A percentile compares a stretch with the other conserved stretches of the same genome.
Evolutionary conservation across 2,888 invertebrate species (phyloP).

Genomic region (Peribatodes rhomboidaria): DNA sequence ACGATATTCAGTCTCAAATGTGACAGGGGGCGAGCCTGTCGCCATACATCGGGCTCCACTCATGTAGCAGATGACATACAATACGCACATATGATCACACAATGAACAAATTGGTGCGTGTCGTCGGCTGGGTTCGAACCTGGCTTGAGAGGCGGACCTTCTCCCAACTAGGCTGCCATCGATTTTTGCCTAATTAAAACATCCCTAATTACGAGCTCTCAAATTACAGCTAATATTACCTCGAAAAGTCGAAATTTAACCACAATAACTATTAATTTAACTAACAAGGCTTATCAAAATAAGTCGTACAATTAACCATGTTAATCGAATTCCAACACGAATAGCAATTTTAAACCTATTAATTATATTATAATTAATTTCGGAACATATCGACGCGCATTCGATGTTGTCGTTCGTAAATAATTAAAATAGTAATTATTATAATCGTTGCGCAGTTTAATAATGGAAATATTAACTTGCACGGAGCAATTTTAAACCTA

Average conservation of each 20-base stretch:
- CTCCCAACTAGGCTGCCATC: no score
- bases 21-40: no score
- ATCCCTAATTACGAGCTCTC: no score
- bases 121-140: no score
- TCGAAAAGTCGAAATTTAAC: slow-evolving; percentile 5
- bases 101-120: no score
- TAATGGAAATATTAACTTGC: not conserved
- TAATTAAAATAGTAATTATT: slow-evolving; percentile 1
- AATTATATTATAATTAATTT: slow-evolving; percentile 5
- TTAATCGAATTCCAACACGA: slow-evolving; percentile 3
- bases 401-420: slow-evolving; percentile 7
- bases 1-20: no score
- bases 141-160: no score
- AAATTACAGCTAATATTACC: no score
- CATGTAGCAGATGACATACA: no score
- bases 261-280: not conserved
- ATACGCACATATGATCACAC: no score
- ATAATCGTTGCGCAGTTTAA: not conserved
- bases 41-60: no score
- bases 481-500: slow-evolving; percentile 15
- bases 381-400: not conserved
- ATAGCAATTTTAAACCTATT: slow-evolving; percentile 12
- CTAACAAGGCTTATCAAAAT: slow-evolving; percentile 4
- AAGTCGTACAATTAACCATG: not conserved
- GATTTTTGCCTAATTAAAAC: no score